Evolutionary conservation across 1,140 invertebrate species (phyloP), one percentile per base, ranked within the genome.

Genomic region (Diplogasteroides magnus): DNA sequence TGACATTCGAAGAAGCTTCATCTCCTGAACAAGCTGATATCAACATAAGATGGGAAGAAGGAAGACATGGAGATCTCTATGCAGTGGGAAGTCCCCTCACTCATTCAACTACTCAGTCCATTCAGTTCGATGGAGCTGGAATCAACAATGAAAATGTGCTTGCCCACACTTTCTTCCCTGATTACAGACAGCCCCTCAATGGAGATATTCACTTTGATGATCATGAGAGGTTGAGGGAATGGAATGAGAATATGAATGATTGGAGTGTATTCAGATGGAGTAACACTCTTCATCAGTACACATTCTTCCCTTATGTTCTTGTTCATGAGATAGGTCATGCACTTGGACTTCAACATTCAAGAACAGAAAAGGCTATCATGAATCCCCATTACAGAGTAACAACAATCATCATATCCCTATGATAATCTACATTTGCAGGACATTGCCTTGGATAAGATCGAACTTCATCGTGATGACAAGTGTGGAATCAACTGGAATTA

Each of bases 141-240:
- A 31, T 57, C 60, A 60, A 67, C 31, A 67, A 67, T 23, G 70
- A 72, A 27, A 72, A 72, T 28, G 64, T 72, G n/a, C 70, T 72
- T 23, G 70, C 70, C 25, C 70, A 72, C 27, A 72, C 70, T 11
- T 72, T 72, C 58, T 72, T 67, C 70, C 70, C 70, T 6, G 64
- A 60, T 28, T 65, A 72, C 32, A n/a, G 37, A 14, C 28, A 27
- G 23, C 70, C 70, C 1, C 31, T 72, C 23, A 72, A 72, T 27
- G 70, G 70, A 56, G 70, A 72, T 25, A 72, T 72, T 64, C 70
- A 72, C 29, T 72, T 72, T 19, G 70, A 72, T 37, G 70, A 72
- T 32, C 58, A 58, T 1, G 70, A 72, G 37, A 27, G 26, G 15
- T 72, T 64, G 37, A 19, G 37, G 37, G 6, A 48, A 48, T 48